Percentiles rank a stretch among this genome's conserved stretches.
Conservation (phyloP, 2,888 invertebrate genomes). For the Dascillus cervinus region DNA sequence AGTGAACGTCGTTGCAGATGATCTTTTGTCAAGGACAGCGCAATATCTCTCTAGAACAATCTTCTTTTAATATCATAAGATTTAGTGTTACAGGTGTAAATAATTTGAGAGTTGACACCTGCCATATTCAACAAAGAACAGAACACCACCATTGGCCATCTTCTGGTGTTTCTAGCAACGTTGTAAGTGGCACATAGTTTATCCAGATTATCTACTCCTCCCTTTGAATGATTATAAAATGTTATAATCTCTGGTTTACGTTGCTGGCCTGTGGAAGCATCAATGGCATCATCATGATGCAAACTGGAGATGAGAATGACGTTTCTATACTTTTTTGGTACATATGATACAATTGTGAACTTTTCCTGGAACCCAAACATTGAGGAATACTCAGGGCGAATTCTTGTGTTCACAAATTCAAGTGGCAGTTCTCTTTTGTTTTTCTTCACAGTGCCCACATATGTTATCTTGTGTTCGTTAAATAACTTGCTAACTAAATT, state of each 20-base stretch:
- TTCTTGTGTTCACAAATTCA: conserved; percentile 1
- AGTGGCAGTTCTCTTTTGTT: too few species aligned
- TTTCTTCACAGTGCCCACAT: too few species aligned
- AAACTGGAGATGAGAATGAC: too few species aligned
- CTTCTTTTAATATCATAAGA: background rate
- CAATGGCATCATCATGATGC: conserved; percentile 12
- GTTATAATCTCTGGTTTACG: conserved; percentile 14
- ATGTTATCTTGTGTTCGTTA: background rate
- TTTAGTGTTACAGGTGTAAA: conserved; percentile 5
- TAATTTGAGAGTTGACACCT: conserved; percentile 17
- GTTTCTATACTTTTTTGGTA: too few species aligned
- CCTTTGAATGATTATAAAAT: conserved; percentile 18
- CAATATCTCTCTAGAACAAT: conserved; percentile 1
- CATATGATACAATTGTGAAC: too few species aligned
- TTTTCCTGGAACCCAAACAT: too few species aligned
- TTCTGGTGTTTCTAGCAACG: conserved; percentile 19
- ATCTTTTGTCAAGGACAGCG: background rate
- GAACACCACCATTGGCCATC: conserved; percentile 22
- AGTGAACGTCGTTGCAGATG: conserved; percentile 1
- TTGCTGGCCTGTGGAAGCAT: conserved; percentile 9
- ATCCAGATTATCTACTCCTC: conserved; percentile 23
- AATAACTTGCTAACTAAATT: background rate
- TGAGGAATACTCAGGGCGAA: conserved; percentile 1
- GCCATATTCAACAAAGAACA: conserved; percentile 21
- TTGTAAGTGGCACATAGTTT: conserved; percentile 16